phyloP scores from a whole-genome alignment of 1,140 invertebrate species.

The Myzus persicae region DNA sequence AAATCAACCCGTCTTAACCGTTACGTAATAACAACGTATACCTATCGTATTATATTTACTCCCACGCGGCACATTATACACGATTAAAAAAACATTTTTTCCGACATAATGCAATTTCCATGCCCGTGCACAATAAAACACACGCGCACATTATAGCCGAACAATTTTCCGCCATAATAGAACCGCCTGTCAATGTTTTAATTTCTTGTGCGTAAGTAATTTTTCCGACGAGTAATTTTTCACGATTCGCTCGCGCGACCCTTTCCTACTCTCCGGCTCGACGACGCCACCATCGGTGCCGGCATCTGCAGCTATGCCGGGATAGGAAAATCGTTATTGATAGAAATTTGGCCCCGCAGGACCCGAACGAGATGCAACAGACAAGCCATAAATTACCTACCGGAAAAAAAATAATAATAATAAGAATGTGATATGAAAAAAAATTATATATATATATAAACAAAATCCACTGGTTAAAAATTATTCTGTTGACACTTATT shows the following conservation, averaged over 20 bases:
- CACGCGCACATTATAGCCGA: neutral
- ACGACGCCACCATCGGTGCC: neutral
- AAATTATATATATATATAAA: neutral
- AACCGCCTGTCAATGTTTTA: neutral
- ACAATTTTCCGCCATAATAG: neutral
- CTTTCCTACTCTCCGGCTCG: neutral
- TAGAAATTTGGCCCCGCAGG: neutral
- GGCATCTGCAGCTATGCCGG: no score
- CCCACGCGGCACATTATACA: neutral
- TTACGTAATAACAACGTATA: neutral
- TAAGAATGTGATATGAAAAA: conserved; percentile 45
- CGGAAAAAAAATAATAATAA: neutral
- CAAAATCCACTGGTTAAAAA: conserved; percentile 42
- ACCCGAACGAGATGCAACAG: conserved; percentile 8
- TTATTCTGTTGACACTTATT: conserved; percentile 45
- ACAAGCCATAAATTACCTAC: conserved; percentile 29
- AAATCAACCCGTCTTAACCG: neutral
- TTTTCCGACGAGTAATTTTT: conserved; percentile 14
- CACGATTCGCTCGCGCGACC: neutral
- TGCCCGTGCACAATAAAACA: neutral
- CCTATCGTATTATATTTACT: conserved; percentile 17
- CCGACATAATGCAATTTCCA: neutral
- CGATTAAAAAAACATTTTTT: neutral
- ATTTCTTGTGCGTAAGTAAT: neutral
- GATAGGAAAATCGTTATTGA: conserved; percentile 15